Evolutionary conservation across 2,797 vertebrate genomes (phyloP).

Genomic region (Anguilla megastoma): DNA sequence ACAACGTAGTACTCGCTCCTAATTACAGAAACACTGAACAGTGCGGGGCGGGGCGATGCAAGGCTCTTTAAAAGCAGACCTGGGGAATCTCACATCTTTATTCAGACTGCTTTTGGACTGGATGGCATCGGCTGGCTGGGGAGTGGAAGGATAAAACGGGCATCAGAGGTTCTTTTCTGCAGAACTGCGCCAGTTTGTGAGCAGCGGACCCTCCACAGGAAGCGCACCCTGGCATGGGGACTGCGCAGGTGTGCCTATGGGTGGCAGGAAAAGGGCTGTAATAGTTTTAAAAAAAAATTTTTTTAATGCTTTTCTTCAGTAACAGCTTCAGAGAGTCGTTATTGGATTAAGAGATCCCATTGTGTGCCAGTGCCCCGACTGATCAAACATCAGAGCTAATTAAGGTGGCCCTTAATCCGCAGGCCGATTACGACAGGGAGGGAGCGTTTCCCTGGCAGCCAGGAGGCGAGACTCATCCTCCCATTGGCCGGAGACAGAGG

Average conservation of each 20-base stretch:
- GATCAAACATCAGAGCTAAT: slow-evolving; percentile 60
- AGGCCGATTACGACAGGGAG: slow-evolving; percentile 19
- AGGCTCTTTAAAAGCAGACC: no score
- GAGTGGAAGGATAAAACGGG: not conserved
- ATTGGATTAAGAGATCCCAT: slow-evolving; percentile 61
- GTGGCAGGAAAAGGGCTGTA: not conserved
- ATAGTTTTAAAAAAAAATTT: not conserved
- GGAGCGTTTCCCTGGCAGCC: not conserved
- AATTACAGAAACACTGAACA: not conserved
- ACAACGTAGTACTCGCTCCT: not conserved
- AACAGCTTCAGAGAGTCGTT: slow-evolving; percentile 14
- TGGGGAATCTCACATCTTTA: no score
- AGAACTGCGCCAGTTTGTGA: not conserved
- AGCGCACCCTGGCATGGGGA: no score
- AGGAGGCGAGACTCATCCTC: not conserved
- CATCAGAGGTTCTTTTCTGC: not conserved
- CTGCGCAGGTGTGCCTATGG: no score
- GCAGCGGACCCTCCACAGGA: no score
- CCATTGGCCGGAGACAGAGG: not conserved
- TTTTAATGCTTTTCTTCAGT: not conserved
- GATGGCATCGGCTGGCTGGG: no score
- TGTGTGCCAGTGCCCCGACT: slow-evolving; percentile 34
- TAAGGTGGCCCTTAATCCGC: slow-evolving; percentile 60
- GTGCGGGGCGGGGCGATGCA: no score
- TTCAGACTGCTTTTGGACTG: no score